Evolutionary conservation across 2,888 invertebrate species (phyloP).

Genomic region (Lordiphosa andalusiaca): DNA sequence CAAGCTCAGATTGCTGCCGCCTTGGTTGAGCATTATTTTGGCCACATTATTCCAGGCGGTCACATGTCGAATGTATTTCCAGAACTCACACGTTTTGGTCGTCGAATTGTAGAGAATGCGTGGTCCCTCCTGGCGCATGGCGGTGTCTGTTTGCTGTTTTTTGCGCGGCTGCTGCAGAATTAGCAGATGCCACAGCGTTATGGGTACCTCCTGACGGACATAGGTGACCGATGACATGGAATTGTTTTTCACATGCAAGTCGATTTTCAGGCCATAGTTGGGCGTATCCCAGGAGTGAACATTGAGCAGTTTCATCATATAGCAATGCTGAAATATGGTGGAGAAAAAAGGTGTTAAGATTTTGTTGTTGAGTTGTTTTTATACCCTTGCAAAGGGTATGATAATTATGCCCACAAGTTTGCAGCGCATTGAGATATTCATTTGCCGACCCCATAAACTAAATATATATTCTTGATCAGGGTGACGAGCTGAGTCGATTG

Average conservation of each 20-base stretch:
- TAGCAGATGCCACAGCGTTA: conserved; percentile 67
- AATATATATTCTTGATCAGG: no score
- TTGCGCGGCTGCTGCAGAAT: conserved; percentile 55
- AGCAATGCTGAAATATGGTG: conserved; percentile 57
- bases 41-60: conserved; percentile 61
- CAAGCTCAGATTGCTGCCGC: conserved; percentile 67
- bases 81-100: conserved; percentile 67
- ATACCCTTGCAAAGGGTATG: no score
- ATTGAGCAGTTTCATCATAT: conserved; percentile 55
- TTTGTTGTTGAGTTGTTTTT: no score
- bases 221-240: conserved; percentile 61
- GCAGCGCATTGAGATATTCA: no score
- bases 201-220: conserved; percentile 56
- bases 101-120: conserved; percentile 61
- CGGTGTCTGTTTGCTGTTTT: background rate
- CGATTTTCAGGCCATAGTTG: conserved; percentile 51
- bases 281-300: conserved; percentile 52
- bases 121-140: conserved; percentile 22
- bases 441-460: no score
- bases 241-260: conserved; percentile 50
- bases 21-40: conserved; percentile 49
- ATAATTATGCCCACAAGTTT: no score
- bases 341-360: no score
- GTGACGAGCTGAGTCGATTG: no score
- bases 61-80: conserved; percentile 60